Evolutionary conservation across 2,797 vertebrate genomes (phyloP).

Genomic region (Euthynnus affinis): DNA sequence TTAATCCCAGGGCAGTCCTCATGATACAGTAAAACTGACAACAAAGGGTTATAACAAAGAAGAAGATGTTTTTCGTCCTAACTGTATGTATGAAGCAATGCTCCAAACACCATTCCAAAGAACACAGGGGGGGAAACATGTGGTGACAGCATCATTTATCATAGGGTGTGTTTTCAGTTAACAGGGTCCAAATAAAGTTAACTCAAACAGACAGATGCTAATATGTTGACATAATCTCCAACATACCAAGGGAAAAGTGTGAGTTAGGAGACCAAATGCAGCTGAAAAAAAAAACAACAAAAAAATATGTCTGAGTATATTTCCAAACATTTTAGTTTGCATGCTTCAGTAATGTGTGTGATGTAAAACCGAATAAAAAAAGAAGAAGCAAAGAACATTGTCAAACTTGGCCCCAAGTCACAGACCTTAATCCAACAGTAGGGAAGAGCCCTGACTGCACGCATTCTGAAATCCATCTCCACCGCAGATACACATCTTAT

Average conservation of each 20-base stretch:
- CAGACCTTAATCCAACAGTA: constrained; percentile 42
- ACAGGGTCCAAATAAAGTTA: constrained; percentile 19
- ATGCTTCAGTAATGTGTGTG: constrained; percentile 22
- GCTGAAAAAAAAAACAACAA: not conserved
- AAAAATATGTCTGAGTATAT: constrained; percentile 14
- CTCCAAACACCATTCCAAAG: not conserved
- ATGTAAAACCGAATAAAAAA: constrained; percentile 10
- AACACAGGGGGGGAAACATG: not conserved
- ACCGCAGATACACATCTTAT: constrained; percentile 58
- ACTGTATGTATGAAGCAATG: not conserved
- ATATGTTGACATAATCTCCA: not conserved
- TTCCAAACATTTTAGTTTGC: constrained; percentile 25
- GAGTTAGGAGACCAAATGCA: constrained; percentile 8
- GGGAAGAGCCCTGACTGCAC: constrained; percentile 19
- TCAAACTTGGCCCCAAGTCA: constrained; percentile 25
- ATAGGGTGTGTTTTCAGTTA: not conserved
- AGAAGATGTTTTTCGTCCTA: not conserved
- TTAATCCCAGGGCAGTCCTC: not conserved
- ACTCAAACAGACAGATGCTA: constrained; percentile 8
- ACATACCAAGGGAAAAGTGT: constrained; percentile 1
- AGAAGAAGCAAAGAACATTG: constrained; percentile 4
- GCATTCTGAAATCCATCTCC: constrained; percentile 38
- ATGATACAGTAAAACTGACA: not conserved
- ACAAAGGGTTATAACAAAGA: not conserved
- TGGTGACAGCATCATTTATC: not conserved